These are phyloP conservation scores for Spisula subtruncata DNA, from an alignment of 2,888 invertebrate genomes.

Conservation along the genomic window DNA sequence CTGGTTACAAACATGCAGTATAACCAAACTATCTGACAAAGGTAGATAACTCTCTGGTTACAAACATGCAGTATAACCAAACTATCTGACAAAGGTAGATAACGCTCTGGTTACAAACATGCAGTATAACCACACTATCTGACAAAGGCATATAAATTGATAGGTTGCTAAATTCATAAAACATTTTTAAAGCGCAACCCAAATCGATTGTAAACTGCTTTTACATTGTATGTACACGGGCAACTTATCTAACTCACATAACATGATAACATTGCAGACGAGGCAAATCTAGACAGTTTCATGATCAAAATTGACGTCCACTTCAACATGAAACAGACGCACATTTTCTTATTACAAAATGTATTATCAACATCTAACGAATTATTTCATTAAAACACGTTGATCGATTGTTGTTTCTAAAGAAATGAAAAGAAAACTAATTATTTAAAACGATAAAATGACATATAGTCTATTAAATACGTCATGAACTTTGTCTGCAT, in stretches of 20 bases:
- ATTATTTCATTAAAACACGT: background rate
- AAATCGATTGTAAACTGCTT: background rate
- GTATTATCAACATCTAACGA: conserved; percentile 29
- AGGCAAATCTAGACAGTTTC: conserved; percentile 9
- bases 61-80: too few relatives aligned
- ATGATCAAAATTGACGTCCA: background rate
- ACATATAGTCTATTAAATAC: conserved; percentile 21
- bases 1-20: too few relatives aligned
- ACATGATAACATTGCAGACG: background rate
- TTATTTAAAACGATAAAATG: conserved; percentile 34
- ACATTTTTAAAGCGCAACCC: background rate
- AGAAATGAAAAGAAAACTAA: background rate
- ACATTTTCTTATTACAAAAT: conserved; percentile 1
- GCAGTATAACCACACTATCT: too few relatives aligned
- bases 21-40: background rate
- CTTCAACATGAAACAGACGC: background rate
- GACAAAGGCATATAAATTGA: background rate
- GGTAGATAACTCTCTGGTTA: too few relatives aligned
- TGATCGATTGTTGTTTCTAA: conserved; percentile 14
- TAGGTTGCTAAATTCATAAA: background rate
- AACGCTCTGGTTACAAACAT: too few relatives aligned
- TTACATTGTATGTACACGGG: background rate
- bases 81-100: background rate
- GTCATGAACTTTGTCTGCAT: background rate
- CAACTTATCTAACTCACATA: background rate